These are phyloP conservation scores for Cyclopterus lumpus DNA, from an alignment of 2,797 vertebrate species.

Conservation along the genomic window DNA sequence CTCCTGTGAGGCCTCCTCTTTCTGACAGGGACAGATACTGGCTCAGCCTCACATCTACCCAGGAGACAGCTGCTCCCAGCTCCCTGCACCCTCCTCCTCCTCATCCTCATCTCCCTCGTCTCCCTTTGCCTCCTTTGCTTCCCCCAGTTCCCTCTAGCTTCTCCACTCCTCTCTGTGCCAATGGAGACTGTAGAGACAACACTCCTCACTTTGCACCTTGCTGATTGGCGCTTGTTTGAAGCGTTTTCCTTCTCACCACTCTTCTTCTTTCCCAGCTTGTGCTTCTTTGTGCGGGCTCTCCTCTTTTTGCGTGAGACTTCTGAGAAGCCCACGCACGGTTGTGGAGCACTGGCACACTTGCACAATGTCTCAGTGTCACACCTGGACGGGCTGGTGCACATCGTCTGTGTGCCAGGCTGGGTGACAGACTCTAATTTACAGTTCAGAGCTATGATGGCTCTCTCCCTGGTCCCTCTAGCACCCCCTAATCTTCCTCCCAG, in stretches of 20 bases:
- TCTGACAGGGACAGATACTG: constrained; percentile 76
- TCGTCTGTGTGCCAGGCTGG: constrained; percentile 67
- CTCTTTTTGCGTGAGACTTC: constrained; percentile 77
- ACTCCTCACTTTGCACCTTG: constrained; percentile 78
- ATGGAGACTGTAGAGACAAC: constrained; percentile 81
- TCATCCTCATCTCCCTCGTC: constrained; percentile 8
- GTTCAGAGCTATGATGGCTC: constrained; percentile 81
- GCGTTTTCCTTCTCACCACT: constrained; percentile 62
- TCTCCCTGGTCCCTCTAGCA: constrained; percentile 87
- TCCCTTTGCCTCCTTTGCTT: constrained; percentile 57
- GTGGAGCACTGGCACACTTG: constrained; percentile 43
- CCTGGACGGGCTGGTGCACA: constrained; percentile 77
- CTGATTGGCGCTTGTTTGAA: constrained; percentile 73
- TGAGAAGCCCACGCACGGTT: constrained; percentile 58
- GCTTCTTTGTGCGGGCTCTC: constrained; percentile 70
- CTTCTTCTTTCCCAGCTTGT: constrained; percentile 66
- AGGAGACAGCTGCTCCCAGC: constrained; percentile 67
- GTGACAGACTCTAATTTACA: constrained; percentile 85
- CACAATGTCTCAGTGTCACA: constrained; percentile 65
- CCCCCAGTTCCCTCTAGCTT: constrained; percentile 54
- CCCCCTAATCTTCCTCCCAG: constrained; percentile 81
- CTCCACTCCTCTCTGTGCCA: constrained; percentile 69
- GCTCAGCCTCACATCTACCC: constrained; percentile 68
- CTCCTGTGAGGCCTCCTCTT: constrained; percentile 73
- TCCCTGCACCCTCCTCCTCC: constrained; percentile 45